Percentiles rank a stretch among this genome's conserved stretches.
Evolutionary conservation across 1,140 invertebrate genomes (phyloP).

Genomic region (Acromyrmex heyeri): DNA sequence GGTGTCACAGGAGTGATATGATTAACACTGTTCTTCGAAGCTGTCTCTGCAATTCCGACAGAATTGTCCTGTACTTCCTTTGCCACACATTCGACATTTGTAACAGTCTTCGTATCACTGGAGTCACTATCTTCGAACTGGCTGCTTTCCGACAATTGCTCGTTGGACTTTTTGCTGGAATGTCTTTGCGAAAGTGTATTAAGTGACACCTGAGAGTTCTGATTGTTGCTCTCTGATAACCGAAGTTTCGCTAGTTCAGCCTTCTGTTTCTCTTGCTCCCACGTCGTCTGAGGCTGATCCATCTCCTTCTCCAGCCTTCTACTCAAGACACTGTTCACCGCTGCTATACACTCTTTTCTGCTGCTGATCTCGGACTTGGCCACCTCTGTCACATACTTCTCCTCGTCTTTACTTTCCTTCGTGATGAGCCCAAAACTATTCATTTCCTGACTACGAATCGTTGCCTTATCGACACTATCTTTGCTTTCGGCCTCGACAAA

Average conservation of each 20-base stretch:
- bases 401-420: conserved; percentile 62
- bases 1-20: conserved; percentile 81
- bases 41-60: conserved; percentile 65
- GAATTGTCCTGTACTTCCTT: conserved; percentile 53
- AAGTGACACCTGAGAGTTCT: conserved; percentile 17
- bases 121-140: conserved; percentile 80
- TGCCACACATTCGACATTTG: conserved; percentile 73
- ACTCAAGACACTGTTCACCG: conserved; percentile 57
- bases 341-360: conserved; percentile 44
- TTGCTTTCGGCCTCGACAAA: conserved; percentile 77
- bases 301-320: conserved; percentile 43
- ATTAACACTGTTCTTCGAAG: conserved; percentile 73
- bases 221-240: conserved; percentile 71
- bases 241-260: conserved; percentile 82
- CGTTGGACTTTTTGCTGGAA: conserved; percentile 54
- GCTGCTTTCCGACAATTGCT: conserved; percentile 67
- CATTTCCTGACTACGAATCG: conserved; percentile 12
- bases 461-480: conserved; percentile 64
- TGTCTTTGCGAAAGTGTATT: conserved; percentile 51
- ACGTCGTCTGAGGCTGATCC: conserved; percentile 81
- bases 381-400: conserved; percentile 58
- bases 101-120: conserved; percentile 79
- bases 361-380: conserved; percentile 23
- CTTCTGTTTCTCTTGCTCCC: conserved; percentile 84
- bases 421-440: conserved; percentile 1